phyloP scores from a whole-genome alignment of 2,113 vertebrate species.

The Pleuronectes platessa region DNA sequence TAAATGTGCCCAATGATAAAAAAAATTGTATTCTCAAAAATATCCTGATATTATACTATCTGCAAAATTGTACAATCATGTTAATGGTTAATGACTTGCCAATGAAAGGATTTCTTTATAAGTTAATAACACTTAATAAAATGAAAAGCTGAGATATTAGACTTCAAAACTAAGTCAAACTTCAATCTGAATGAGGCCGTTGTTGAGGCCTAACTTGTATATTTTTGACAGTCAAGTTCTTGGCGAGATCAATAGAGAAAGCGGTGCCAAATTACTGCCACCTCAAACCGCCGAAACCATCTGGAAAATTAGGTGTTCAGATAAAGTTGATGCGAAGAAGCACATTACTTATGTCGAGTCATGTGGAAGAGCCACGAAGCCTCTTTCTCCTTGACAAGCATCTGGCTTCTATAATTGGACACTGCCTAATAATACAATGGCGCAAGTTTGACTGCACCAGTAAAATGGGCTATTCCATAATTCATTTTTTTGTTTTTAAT shows the following conservation, averaged over 20 bases:
- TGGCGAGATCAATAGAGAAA: not conserved
- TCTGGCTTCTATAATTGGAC: conserved; percentile 46
- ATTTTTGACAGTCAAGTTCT: conserved; percentile 5
- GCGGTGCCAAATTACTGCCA: not conserved
- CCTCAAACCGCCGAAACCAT: conserved; percentile 10
- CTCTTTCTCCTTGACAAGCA: conserved; percentile 30
- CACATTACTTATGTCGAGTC: conserved; percentile 10
- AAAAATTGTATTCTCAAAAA: not conserved
- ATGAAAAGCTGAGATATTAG: not conserved
- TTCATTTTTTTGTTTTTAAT: too few species aligned
- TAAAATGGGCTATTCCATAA: not conserved
- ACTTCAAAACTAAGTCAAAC: not conserved
- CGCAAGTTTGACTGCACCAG: conserved; percentile 15
- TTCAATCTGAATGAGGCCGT: not conserved
- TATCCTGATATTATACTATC: not conserved
- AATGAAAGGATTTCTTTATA: not conserved
- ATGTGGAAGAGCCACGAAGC: not conserved
- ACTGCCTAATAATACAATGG: conserved; percentile 10
- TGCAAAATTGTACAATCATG: not conserved
- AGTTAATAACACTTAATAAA: not conserved
- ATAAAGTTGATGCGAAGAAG: conserved; percentile 35
- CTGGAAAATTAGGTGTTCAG: conserved; percentile 8
- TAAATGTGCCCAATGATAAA: not conserved
- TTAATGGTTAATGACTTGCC: not conserved
- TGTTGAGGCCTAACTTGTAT: not conserved